Percentiles rank a stretch among this genome's conserved stretches.
Conservation (phyloP, 2,113 vertebrate genomes). For the Dasyprocta punctata region DNA sequence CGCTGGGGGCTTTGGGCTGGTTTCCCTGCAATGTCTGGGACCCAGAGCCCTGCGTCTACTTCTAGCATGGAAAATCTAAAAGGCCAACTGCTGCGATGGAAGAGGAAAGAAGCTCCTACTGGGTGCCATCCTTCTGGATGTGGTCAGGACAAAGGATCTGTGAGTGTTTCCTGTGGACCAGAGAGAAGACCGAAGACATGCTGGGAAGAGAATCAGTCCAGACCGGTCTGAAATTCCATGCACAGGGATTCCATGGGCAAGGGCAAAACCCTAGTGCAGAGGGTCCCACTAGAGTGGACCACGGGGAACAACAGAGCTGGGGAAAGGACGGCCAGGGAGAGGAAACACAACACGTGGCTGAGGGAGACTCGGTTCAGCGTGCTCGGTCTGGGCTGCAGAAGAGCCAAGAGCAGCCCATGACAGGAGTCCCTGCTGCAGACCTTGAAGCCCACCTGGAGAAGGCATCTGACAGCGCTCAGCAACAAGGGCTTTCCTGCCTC, state of each 20-base stretch:
- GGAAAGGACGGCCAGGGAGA: background rate
- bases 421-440: background rate
- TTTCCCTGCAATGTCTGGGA: background rate
- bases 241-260: background rate
- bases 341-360: background rate
- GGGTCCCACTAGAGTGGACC: background rate
- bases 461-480: background rate
- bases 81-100: background rate
- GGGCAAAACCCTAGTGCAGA: background rate
- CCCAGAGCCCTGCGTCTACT: background rate
- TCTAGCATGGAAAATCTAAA: background rate
- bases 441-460: background rate
- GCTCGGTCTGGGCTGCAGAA: background rate
- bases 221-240: background rate
- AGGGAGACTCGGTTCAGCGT: background rate
- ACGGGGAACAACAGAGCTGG: background rate
- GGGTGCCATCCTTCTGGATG: background rate
- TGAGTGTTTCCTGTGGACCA: background rate
- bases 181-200: background rate
- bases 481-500: background rate
- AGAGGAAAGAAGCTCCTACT: background rate
- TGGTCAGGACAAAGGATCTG: background rate
- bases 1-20: background rate
- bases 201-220: background rate
- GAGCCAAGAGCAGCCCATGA: background rate